Conservation (phyloP, 2,113 vertebrate species). For the Oxygymnocypris stewartii region DNA sequence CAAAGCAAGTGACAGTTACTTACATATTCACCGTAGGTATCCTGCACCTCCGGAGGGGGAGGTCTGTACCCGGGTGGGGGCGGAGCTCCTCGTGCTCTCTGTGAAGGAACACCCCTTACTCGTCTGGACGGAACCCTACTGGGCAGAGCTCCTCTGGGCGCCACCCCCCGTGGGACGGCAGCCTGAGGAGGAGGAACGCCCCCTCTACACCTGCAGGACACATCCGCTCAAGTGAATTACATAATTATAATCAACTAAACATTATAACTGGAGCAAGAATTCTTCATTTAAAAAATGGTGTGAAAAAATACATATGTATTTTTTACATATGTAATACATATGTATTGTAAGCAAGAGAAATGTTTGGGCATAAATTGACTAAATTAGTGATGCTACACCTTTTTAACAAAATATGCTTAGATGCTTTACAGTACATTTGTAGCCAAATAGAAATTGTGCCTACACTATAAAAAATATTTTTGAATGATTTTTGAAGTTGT, state of each 20-base stretch:
- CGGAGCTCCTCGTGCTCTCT: conserved; percentile 87
- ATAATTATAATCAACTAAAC: neutral
- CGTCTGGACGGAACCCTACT: conserved; percentile 84
- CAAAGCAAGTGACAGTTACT: conserved; percentile 68
- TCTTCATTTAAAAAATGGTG: neutral
- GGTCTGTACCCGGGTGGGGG: conserved; percentile 84
- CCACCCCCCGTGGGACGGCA: conserved; percentile 87
- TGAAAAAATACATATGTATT: neutral
- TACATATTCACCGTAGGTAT: conserved; percentile 93
- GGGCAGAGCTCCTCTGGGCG: conserved; percentile 85
- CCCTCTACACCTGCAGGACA: conserved; percentile 82
- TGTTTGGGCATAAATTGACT: neutral
- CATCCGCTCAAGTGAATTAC: no score
- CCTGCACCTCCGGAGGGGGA: conserved; percentile 85
- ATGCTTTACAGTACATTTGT: neutral
- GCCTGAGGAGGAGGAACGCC: conserved; percentile 85
- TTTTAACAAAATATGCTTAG: neutral
- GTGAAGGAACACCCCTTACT: conserved; percentile 85
- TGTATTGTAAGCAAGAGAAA: neutral
- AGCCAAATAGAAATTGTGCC: neutral
- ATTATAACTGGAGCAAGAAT: neutral
- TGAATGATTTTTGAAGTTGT: no score
- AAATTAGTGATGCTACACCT: neutral
- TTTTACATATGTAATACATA: no score
- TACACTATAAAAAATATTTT: no score